These are phyloP conservation scores for Unio delphinus DNA, from an alignment of 2,888 invertebrate genomes.

Conservation along the genomic window DNA sequence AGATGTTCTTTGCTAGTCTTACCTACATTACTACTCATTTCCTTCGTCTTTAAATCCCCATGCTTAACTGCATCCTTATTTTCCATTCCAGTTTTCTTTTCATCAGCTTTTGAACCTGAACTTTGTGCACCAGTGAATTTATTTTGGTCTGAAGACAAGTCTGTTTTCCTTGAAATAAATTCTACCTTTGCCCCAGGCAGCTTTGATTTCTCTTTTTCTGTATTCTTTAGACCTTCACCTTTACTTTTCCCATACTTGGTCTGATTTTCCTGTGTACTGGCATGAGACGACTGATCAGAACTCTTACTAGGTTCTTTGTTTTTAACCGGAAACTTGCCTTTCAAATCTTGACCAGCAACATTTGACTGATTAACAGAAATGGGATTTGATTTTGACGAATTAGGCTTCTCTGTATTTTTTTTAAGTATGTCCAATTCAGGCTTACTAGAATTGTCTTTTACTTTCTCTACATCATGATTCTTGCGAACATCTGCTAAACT, in stretches of 20 bases:
- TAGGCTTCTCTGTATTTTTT: background rate
- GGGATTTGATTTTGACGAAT: background rate
- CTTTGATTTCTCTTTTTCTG: constrained; percentile 4
- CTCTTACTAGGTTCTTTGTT: background rate
- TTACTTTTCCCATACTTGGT: background rate
- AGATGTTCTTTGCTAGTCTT: too few relatives aligned
- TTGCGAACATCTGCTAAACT: constrained; percentile 49
- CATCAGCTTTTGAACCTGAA: constrained; percentile 8
- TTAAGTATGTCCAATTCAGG: too few relatives aligned
- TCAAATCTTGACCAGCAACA: background rate
- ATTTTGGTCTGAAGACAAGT: constrained; percentile 2
- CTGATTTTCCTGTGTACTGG: too few relatives aligned
- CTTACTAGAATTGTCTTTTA: constrained; percentile 6
- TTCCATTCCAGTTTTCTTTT: constrained; percentile 6
- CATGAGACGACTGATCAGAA: background rate
- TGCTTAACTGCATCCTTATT: too few relatives aligned
- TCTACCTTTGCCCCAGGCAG: too few relatives aligned
- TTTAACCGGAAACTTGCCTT: background rate
- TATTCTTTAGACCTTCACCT: constrained; percentile 5
- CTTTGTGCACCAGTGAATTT: constrained; percentile 10
- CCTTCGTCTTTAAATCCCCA: too few relatives aligned
- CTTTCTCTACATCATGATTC: constrained; percentile 21
- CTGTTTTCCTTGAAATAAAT: too few relatives aligned
- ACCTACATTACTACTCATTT: too few relatives aligned
- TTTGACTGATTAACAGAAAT: background rate